Base-by-base conservation (phyloP, 1,140 invertebrate species). In the Drosophila murphyi region DNA sequence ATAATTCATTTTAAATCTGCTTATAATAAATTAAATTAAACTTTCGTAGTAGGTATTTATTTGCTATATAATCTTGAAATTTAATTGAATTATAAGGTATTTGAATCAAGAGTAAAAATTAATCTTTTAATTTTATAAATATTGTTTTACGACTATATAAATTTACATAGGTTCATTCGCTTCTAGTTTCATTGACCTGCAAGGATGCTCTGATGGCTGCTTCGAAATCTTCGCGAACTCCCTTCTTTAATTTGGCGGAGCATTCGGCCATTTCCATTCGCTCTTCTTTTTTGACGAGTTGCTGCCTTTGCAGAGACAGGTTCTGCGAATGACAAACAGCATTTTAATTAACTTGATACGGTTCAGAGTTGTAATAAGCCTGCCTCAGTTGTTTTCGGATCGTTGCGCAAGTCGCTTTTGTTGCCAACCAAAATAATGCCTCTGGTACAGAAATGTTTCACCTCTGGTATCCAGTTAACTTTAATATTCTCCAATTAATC, bases 231-330 rank as follows among this genome's bases (percentile, higher is more conserved):
- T 99, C 98, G 85, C 98, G 95, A 39, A 99, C 98, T 86, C 98
- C 98, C 92, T 99, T 98, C 95, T 99, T 99, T 93, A 98, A 99
- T 93, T 99, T 99, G 82, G 99, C 98, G 29, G 98, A 99, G 94
- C 99, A 99, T 94, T 99, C 98, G 20, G 98, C 98, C 98, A 99
- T 99, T 37, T 97, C 96, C 78, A 97, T 95, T 56, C 98, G 97
- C 92, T 99, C 98, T 89, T 99, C 98, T 37, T 97, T 96, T 93
- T 98, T 98, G 2, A 99, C 98, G 10, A 98, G 98, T 92, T 99
- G 98, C 92, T 99, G 98, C 93, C 99, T 99, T 97, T 99, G 99
- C 94, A 99, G 99, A 62, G 96, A 96, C 75, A 99, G 94, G 94
- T 99, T 95, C 90, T 90, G 29, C 2, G 37, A 54, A 32, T 10